phyloP scores from a whole-genome alignment of 2,888 invertebrate species.

The Synergus gifuensis region DNA sequence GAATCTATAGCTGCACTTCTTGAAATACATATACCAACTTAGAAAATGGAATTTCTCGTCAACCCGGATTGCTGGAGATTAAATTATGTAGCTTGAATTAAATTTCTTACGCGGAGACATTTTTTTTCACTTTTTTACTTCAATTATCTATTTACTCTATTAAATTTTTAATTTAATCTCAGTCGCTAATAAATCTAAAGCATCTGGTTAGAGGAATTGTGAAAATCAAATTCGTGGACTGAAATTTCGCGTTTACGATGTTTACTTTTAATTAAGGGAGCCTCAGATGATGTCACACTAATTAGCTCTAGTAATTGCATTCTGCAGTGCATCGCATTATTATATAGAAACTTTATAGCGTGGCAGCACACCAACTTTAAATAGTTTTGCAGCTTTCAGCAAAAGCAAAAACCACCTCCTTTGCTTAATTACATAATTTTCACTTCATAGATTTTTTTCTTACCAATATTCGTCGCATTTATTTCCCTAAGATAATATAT shows the following conservation, averaged over 20 bases:
- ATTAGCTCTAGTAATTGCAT: slow-evolving; percentile 27
- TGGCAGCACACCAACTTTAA: slow-evolving; percentile 21
- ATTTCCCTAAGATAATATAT: background rate
- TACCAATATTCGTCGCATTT: background rate
- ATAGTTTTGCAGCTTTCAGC: slow-evolving; percentile 8
- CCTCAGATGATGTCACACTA: slow-evolving; percentile 19
- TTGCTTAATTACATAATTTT: background rate
- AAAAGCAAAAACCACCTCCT: background rate
- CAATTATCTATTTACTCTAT: too few relatives aligned
- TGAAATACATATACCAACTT: background rate
- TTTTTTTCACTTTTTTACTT: too few relatives aligned
- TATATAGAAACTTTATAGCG: slow-evolving; percentile 25
- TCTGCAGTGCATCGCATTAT: slow-evolving; percentile 20
- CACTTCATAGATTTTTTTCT: background rate
- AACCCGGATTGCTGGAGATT: background rate
- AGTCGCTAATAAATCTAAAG: background rate
- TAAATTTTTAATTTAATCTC: background rate
- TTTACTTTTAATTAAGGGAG: slow-evolving; percentile 25
- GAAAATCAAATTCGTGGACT: slow-evolving; percentile 5
- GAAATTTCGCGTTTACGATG: slow-evolving; percentile 4
- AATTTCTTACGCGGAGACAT: too few relatives aligned
- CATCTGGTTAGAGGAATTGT: background rate
- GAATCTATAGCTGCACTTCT: background rate
- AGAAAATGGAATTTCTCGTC: background rate
- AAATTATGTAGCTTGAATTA: background rate